A percentile compares a stretch with the other conserved stretches of the same genome.
Conservation (phyloP, 2,113 vertebrate genomes). For the Cacatua alba region DNA sequence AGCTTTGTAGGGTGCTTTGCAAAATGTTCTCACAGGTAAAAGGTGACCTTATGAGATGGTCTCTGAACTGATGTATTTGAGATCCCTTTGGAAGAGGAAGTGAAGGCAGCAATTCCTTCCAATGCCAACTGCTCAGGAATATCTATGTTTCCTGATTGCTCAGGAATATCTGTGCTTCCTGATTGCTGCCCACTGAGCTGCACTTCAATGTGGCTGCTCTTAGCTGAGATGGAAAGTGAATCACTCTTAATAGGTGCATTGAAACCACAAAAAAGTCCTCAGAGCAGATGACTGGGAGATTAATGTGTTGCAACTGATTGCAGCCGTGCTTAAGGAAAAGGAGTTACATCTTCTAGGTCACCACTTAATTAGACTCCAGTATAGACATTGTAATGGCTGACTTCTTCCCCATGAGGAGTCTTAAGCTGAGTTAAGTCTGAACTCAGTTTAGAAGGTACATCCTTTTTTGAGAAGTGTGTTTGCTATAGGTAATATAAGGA, state of each 20-base stretch:
- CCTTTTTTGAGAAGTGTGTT: background rate
- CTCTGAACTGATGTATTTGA: background rate
- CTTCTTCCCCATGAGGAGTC: background rate
- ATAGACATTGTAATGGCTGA: background rate
- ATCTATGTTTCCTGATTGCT: background rate
- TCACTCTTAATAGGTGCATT: background rate
- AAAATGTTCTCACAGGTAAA: background rate
- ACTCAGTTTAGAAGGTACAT: background rate
- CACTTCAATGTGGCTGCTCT: background rate
- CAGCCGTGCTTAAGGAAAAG: background rate
- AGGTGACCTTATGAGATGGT: background rate
- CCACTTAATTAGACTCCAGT: background rate
- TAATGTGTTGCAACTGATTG: background rate
- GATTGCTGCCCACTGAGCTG: background rate
- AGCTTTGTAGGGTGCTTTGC: background rate
- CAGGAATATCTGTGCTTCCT: background rate
- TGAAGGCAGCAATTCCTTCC: background rate
- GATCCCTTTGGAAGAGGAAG: background rate
- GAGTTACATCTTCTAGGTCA: background rate
- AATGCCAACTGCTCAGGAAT: background rate
- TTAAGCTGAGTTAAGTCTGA: background rate
- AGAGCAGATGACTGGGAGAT: background rate
- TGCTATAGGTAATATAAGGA: background rate
- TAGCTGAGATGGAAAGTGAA: background rate
- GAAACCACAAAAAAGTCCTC: background rate